phyloP scores from a whole-genome alignment of 1,140 invertebrate species.

The Leptopilina boulardi region DNA sequence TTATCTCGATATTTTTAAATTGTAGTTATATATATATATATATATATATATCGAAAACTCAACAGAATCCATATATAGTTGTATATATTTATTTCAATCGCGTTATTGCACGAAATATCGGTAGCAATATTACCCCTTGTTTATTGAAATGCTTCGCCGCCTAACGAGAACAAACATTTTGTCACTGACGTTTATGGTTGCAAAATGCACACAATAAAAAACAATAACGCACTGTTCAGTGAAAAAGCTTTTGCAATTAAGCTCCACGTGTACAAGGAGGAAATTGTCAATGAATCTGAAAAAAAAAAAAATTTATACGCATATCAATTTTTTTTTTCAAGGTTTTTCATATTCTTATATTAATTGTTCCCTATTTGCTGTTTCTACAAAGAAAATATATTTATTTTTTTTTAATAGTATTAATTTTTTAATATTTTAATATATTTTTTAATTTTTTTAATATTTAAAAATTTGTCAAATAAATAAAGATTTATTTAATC shows the following conservation, averaged over 20 bases:
- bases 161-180: constrained; percentile 30
- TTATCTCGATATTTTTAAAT: background rate
- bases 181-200: constrained; percentile 16
- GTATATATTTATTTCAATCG: constrained; percentile 10
- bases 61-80: background rate
- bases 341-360: too few species aligned
- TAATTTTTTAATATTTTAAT: too few species aligned
- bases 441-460: too few species aligned
- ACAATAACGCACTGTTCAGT: background rate
- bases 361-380: too few species aligned
- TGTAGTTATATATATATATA: background rate
- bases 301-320: too few species aligned
- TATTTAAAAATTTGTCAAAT: too few species aligned
- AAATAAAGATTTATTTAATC: too few species aligned
- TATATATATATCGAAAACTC: too few species aligned
- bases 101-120: constrained; percentile 27
- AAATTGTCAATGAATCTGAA: background rate
- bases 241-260: constrained; percentile 13
- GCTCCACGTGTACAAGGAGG: background rate
- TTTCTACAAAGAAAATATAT: too few species aligned
- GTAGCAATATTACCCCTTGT: constrained; percentile 18
- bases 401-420: too few species aligned
- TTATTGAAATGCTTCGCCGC: constrained; percentile 19
- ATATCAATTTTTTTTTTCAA: too few species aligned
- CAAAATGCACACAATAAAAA: constrained; percentile 6